phyloP scores from a whole-genome alignment of 2,113 vertebrate genomes.

The Ceyx margarethae region DNA sequence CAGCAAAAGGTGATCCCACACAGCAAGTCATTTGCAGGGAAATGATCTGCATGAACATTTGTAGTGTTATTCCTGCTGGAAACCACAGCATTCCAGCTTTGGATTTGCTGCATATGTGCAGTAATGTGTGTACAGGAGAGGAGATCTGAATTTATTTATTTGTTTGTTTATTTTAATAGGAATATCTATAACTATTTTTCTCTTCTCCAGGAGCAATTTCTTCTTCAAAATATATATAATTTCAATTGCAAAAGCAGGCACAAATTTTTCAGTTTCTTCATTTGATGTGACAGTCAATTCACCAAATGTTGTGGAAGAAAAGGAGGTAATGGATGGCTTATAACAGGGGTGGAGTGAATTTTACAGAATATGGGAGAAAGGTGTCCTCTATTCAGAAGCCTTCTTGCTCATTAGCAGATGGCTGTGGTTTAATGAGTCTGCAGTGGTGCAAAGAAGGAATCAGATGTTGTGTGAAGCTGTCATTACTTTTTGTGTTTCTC shows the following conservation, averaged over 20 bases:
- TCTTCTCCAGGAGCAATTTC: background rate
- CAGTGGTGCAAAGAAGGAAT: background rate
- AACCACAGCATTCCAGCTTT: background rate
- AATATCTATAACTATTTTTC: background rate
- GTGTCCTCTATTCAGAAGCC: constrained; percentile 20
- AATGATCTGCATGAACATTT: background rate
- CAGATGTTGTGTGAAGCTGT: constrained; percentile 9
- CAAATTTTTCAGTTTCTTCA: background rate
- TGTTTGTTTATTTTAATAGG: background rate
- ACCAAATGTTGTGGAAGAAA: background rate
- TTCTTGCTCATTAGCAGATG: constrained; percentile 42
- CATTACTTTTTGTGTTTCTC: background rate
- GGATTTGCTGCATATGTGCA: background rate
- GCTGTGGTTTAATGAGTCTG: background rate
- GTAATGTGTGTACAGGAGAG: fast-evolving
- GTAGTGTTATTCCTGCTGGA: background rate
- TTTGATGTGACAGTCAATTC: background rate
- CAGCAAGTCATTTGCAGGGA: background rate
- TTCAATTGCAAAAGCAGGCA: background rate
- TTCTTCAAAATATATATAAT: background rate
- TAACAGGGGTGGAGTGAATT: background rate
- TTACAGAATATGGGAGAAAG: background rate
- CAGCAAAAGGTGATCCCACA: background rate
- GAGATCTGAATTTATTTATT: background rate
- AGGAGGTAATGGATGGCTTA: background rate